Percentiles rank a stretch among this genome's conserved stretches.
Conservation (phyloP, 2,113 vertebrate species). For the Periophthalmodon schlosseri region DNA sequence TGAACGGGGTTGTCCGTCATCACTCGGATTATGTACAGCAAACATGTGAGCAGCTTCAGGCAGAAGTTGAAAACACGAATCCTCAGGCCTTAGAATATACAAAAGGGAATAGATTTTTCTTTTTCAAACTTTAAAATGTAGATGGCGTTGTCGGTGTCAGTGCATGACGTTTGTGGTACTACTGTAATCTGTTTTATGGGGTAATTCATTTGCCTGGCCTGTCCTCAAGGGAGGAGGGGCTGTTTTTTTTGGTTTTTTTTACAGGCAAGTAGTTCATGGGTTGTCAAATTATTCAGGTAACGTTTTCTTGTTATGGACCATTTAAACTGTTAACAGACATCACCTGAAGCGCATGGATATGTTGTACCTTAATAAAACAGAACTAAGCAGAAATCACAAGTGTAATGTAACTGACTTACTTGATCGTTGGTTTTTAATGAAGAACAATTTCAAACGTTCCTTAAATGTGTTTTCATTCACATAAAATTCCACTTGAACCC, state of each 20-base stretch:
- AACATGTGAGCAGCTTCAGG: conserved; percentile 93
- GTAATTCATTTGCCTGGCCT: no score
- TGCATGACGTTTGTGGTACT: neutral
- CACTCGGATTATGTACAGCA: conserved; percentile 92
- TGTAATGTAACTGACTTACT: conserved; percentile 72
- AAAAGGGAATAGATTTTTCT: neutral
- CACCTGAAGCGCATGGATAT: neutral
- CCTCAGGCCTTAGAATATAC: conserved; percentile 81
- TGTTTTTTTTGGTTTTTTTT: no score
- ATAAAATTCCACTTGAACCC: conserved; percentile 85
- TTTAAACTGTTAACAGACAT: neutral
- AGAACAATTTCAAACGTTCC: conserved; percentile 84
- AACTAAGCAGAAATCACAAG: neutral
- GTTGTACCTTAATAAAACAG: neutral
- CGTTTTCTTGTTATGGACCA: neutral
- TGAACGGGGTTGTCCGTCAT: conserved; percentile 86
- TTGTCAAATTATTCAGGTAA: no score
- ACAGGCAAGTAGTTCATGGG: no score
- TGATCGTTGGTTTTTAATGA: conserved; percentile 87
- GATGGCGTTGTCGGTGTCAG: neutral
- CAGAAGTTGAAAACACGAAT: conserved; percentile 97
- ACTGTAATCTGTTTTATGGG: no score
- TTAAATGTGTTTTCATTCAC: conserved; percentile 87
- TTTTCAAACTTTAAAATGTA: neutral
- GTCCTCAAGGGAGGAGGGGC: no score